phyloP scores from a whole-genome alignment of 2,888 invertebrate species.

The Hydrotaea cyrtoneurina region DNA sequence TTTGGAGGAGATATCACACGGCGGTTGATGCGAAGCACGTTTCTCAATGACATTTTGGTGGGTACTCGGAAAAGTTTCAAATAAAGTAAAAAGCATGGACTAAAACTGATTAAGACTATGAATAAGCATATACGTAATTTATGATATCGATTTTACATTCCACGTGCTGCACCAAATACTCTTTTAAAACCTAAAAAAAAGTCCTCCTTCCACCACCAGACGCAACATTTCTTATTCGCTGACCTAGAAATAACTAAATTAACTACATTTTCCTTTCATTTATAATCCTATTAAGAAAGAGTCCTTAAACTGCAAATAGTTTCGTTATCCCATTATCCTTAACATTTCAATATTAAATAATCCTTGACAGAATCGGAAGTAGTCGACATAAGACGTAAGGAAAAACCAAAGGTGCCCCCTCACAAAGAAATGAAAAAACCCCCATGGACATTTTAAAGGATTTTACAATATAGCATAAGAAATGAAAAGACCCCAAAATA shows the following conservation, averaged over 20 bases:
- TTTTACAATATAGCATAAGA: slow-evolving; percentile 39
- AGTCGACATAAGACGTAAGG: background rate
- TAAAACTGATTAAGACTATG: too few relatives aligned
- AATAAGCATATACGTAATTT: background rate
- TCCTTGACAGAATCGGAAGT: slow-evolving; percentile 20
- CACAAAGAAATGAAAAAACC: slow-evolving; percentile 11
- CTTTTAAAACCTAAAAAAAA: too few relatives aligned
- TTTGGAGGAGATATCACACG: background rate
- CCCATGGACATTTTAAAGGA: slow-evolving; percentile 53
- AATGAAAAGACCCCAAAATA: slow-evolving; percentile 46
- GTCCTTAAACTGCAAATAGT: slow-evolving; percentile 51
- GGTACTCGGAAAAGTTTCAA: too few relatives aligned
- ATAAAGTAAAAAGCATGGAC: too few relatives aligned
- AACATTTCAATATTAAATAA: slow-evolving; percentile 47
- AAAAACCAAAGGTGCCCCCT: background rate
- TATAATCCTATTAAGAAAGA: slow-evolving; percentile 48
- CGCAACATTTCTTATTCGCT: background rate
- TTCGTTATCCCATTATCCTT: slow-evolving; percentile 48
- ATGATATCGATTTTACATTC: too few relatives aligned
- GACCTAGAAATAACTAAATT: background rate
- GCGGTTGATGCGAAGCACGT: too few relatives aligned
- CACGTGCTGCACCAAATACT: too few relatives aligned
- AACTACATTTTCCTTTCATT: slow-evolving; percentile 14
- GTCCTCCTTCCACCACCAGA: too few relatives aligned
- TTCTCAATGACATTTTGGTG: too few relatives aligned